A percentile compares a stretch with the other conserved stretches of the same genome.
phyloP scores from a whole-genome alignment of 2,888 invertebrate genomes.

The Orchesellides sinensis region DNA sequence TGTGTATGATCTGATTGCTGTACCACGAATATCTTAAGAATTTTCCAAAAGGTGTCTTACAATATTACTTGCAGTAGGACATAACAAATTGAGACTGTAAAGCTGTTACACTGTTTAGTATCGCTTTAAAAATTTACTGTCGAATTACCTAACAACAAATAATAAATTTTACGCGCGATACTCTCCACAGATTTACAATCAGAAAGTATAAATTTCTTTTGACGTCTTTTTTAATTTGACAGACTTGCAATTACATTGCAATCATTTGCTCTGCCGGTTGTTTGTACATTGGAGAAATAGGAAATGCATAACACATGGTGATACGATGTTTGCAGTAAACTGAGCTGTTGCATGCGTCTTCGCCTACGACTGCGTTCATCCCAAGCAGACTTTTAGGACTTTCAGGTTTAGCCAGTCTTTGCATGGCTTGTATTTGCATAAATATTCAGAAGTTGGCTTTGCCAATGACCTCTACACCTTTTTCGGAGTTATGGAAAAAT shows the following conservation, averaged over 20 bases:
- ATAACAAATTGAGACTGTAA: no score
- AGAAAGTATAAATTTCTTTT: neutral
- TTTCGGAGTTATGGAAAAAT: constrained; percentile 59
- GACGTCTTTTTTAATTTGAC: neutral
- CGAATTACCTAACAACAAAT: no score
- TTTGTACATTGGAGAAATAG: neutral
- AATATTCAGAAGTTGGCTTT: constrained; percentile 71
- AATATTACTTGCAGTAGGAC: no score
- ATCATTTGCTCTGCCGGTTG: neutral
- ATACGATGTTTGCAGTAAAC: no score
- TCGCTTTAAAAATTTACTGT: no score
- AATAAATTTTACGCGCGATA: no score
- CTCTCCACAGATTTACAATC: neutral
- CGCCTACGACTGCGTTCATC: constrained; percentile 6
- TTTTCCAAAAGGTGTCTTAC: no score
- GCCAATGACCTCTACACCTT: constrained; percentile 74
- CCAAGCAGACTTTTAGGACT: constrained; percentile 45
- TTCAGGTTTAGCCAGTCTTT: constrained; percentile 75
- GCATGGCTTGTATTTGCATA: constrained; percentile 74
- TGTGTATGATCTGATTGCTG: no score
- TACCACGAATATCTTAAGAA: no score
- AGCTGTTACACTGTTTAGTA: no score
- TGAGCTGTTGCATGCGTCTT: constrained; percentile 12
- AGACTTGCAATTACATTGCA: neutral
- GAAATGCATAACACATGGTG: neutral